Percentiles rank a stretch among this genome's conserved stretches.
These are phyloP conservation scores for Aurelia sp. DNA, from an alignment of 30 jellyfish, hydroid and myxozoan species.

Conservation along the genomic window DNA sequence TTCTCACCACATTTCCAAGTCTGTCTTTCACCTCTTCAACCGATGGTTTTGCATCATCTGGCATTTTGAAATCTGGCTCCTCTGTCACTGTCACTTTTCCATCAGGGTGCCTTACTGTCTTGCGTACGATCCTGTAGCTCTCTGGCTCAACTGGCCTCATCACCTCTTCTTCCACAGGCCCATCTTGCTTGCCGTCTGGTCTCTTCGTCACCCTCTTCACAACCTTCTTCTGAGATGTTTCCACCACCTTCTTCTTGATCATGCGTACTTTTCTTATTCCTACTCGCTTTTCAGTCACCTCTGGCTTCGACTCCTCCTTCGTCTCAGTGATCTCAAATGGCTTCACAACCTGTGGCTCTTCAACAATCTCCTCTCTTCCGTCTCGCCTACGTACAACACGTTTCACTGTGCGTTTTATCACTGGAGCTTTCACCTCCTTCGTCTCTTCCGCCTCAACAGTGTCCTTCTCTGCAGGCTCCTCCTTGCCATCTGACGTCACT, in stretches of 20 bases:
- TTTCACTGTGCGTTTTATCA: slow-evolving; percentile 25
- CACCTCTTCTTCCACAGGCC: slow-evolving; percentile 77
- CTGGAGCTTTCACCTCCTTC: slow-evolving; percentile 45
- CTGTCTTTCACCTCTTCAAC: slow-evolving; percentile 51
- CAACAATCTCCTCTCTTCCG: slow-evolving; percentile 60
- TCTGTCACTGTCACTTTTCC: slow-evolving; percentile 60
- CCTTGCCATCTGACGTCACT: slow-evolving; percentile 75
- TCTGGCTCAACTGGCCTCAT: slow-evolving; percentile 78
- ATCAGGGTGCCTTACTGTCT: slow-evolving; percentile 54
- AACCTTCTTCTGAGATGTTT: slow-evolving; percentile 35
- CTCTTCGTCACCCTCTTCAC: slow-evolving; percentile 48
- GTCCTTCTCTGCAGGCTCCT: slow-evolving; percentile 15
- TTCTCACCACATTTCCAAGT: slow-evolving; percentile 56
- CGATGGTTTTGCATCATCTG: slow-evolving; percentile 48
- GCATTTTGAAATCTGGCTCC: slow-evolving; percentile 28
- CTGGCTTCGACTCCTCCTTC: slow-evolving; percentile 48
- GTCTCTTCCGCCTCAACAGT: slow-evolving; percentile 36
- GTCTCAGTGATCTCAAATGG: slow-evolving; percentile 52
- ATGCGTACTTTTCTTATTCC: neutral
- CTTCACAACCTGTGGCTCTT: slow-evolving; percentile 48
- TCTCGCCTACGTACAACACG: slow-evolving; percentile 61
- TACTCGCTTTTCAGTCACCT: slow-evolving; percentile 42
- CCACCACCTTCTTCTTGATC: slow-evolving; percentile 60
- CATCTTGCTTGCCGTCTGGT: slow-evolving; percentile 48
- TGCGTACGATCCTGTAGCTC: slow-evolving; percentile 62